Base-by-base conservation (phyloP, 2,113 vertebrate species). In the Cinclus cinclus region DNA sequence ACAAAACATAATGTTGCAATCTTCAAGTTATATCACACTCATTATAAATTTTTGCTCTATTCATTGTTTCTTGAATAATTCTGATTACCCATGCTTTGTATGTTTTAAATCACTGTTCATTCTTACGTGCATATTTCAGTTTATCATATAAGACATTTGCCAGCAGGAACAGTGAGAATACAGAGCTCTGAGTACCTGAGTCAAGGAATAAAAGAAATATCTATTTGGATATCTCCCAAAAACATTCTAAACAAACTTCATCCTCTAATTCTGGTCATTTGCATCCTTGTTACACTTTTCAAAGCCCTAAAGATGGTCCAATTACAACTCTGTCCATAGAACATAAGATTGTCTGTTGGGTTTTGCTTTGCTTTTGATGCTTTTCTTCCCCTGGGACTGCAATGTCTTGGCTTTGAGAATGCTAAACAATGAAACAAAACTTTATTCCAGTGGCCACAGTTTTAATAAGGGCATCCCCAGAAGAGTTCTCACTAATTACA, bases 281-380 rank as follows among this genome's bases (percentile, higher is more conserved):
- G 10, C 15, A 41, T 30, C 6, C 15, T 22, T 63, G 8, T 33
- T 33, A 30, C 28, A 39, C 6, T 50, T 78, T 37, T 9, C 49
- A 76, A 68, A 85, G 31, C 7, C 44, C 50, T 42, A 23, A 60
- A 56, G 58, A 64, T 13, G 21, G 21, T 13, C 12, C 35, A 60
- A 14, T n/a, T 56, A 4, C 15, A 33, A 24, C 58, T 53, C 24
- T 18, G 6, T 49, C 50, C 42, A 27, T 10, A 56, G 27, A 30
- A 65, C 2, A 1, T 2, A 24, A 10, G 37, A 49, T 37, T 31
- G 1, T 6, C 19, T 49, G 21, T 2, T 82, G 50, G 8, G 4
- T 46, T 91, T 74, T 49, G 18, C 0, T 46, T 59, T 67, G 9
- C 6, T 50, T 58, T 46, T 4, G 11, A 9, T 58, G 24, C 17